Conservation (phyloP, 2,113 vertebrate genomes). For the Caracal caracal region DNA sequence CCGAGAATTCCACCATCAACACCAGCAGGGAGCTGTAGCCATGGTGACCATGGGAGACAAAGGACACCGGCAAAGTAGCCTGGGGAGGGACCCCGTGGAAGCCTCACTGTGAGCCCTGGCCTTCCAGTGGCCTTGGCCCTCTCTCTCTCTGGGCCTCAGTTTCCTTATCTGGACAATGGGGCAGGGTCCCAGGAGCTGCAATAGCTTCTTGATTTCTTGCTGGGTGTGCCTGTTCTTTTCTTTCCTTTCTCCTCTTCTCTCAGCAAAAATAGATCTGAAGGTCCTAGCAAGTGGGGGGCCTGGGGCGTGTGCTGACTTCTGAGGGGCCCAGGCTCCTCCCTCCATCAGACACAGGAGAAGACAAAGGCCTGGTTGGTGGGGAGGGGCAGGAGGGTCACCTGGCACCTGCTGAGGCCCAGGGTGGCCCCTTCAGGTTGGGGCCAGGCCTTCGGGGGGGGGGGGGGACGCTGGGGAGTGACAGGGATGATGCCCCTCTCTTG, state of each 20-base stretch:
- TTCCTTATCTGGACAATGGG: background rate
- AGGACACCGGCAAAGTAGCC: background rate
- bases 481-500: background rate
- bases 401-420: background rate
- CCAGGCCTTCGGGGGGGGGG: background rate
- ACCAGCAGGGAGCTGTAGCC: background rate
- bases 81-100: background rate
- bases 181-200: background rate
- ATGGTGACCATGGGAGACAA: slow-evolving; percentile 32
- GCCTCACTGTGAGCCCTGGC: background rate
- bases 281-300: background rate
- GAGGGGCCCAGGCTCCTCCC: too few relatives aligned
- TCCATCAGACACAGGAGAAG: background rate
- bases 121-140: background rate
- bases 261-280: background rate
- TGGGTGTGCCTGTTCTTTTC: background rate
- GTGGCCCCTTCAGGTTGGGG: background rate
- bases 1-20: background rate
- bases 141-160: background rate
- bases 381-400: accelerated
- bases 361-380: background rate
- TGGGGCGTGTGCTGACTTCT: background rate
- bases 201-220: background rate
- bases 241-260: background rate
- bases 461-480: background rate